Evolutionary conservation across 37 sponge, comb jelly and placozoan genomes (phyloP), one percentile per base, ranked within the genome.

Genomic region (Diacarnus erythraeanus): DNA sequence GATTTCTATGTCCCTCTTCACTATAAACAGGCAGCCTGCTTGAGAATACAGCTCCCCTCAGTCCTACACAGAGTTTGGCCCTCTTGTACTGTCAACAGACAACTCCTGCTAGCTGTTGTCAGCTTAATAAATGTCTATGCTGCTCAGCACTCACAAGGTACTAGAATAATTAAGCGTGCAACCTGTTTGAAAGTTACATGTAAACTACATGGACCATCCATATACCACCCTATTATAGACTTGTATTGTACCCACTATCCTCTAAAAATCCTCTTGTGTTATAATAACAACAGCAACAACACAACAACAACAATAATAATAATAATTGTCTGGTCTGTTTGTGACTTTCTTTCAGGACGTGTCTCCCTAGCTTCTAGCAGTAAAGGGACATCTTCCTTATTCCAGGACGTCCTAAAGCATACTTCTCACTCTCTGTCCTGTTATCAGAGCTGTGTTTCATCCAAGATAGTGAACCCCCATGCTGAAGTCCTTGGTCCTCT

Each of bases 61-160:
- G 70, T 70, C 1, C 10, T 93, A 29, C 71, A 77, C 57, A 59
- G 51, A n/a, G 29, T 89, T 72, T 93, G 93, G 93, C 78, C 93
- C 1, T 65, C 69, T 74, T 86, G 83, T 34, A 57, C 69, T 20
- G 80, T 85, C 42, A 69, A 51, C 56, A 40, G 31, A 10, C n/a
- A 36, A 10, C 72, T 89, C 6, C 47, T 80, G 22, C 22, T 47
- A 23, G 38, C 93, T 38, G 83, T 86, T 22, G 42, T 93, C 15
- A 17, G 61, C 1, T 36, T 89, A 6, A 57, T 93, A 17, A 41
- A 44, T 23, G 74, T 74, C 34, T 75, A 86, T 44, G 82, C 87
- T 29, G 86, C 90, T 23, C 64, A 77, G 26, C 66, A 77, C 58
- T 18, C 66, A 26, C 44, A 64, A 83, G 93, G 93, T 93, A 18